Evolutionary conservation across 53 echinoderm and acorn worm species (phyloP), one percentile per base, ranked within the genome.

Genomic region (Glandiceps talaboti): DNA sequence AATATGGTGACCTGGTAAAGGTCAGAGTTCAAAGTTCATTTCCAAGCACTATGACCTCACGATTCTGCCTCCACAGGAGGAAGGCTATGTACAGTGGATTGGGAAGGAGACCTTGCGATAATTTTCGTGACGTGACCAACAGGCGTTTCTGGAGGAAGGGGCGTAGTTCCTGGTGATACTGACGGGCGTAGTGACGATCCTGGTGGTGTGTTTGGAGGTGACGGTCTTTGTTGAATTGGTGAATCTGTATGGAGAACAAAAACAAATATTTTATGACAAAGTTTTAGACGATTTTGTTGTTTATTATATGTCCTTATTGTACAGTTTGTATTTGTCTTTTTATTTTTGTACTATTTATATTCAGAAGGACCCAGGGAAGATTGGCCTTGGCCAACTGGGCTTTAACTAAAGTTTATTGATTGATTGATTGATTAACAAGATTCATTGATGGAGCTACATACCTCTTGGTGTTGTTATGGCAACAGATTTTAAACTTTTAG

Each of bases 121-220:
- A 94, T 81, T 82, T 84, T 94, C 32, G 94, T 91, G 76, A 94
- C 88, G 73, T 91, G 88, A 33, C 94, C 94, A 1, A 86, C 78
- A 14, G 91, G 88, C 33, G 83, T 73, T n/a, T 83, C 89, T 27
- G 79, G 77, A 73, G 86, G 81, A 32, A 90, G 45, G n/a, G 85
- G 77, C 75, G 90, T 85, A 1, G 92, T 89, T 30, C 90, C 92
- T 31, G 88, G 90, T 14, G 30, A 77, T 29, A 32, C 32, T 14
- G 32, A 31, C 27, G 27, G 79, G 30, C 89, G 90, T 28, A 96
- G 76, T 27, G 92, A 96, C 6, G 96, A 95, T 0, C 96, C 96
- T 0, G 96, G 96, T 32, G 96, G 96, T 0, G 96, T 92, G 75
- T 85, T 89, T 1, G 96, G 96, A 26, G 92, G 96, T 33, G 96